Base-by-base conservation (phyloP, 1,140 invertebrate genomes). In the Cydia strobilella region DNA sequence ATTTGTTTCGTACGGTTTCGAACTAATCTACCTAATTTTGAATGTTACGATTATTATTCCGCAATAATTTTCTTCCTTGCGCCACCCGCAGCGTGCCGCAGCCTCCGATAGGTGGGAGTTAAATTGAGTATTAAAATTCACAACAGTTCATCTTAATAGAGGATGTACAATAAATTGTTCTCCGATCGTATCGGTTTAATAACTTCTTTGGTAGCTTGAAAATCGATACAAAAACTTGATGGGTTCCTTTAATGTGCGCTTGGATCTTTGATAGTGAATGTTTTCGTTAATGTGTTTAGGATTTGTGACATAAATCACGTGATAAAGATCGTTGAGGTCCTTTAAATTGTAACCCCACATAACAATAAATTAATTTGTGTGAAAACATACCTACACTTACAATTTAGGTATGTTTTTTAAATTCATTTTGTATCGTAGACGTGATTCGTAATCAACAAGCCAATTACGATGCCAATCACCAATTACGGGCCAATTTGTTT, bases 111-210 rank as follows among this genome's bases (percentile, higher is more conserved):
- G 75, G 63, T 51, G 78, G 59, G 35, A 63, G 42, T 79, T 76
- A 78, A 83, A 82, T 83, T 80, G 80, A 82, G 82, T 79, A 84
- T 84, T 84, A 80, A 84, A 84, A 84, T 84, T 84, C 80, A 80
- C 77, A 77, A 79, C 45, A 77, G 75, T 15, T 27, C 42, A 59
- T 39, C 54, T 76, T 77, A 74, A 81, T 79, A 81, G 75, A 59
- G 65, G 78, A 73, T 74, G 54, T 42, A 48, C 72, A 71, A 76
- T 84, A 80, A 82, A 82, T 81, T 80, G 79, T 78, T 65, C 42
- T 45, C n/a, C 39, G 85, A 87, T 88, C 54, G 51, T 88, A 88
- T 89, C 87, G 20, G 15, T 48, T 79, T 89, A 86, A 87, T 85
- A 86, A 87, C 84, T 87, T 87, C 83, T 86, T 89, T 84, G 81